These are phyloP conservation scores for Tetraodon nigroviridis DNA, from an alignment of 2,113 vertebrate genomes.

Conservation along the genomic window DNA sequence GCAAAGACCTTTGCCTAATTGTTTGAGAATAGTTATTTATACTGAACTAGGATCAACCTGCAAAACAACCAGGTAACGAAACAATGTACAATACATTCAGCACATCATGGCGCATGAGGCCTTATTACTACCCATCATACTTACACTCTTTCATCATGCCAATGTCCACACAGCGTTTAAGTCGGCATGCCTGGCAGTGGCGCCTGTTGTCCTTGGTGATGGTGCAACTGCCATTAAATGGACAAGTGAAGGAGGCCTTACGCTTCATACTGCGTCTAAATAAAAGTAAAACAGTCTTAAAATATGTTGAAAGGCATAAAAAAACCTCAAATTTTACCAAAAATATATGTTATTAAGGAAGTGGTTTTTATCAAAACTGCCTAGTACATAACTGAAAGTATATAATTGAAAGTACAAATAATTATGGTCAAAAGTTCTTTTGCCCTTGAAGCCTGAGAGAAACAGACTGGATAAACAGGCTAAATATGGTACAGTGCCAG, in stretches of 20 bases:
- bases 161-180: constrained; percentile 93
- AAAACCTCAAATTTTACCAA: not conserved
- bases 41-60: not conserved
- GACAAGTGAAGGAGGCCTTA: constrained; percentile 91
- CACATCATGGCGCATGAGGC: not conserved
- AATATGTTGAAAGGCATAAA: not conserved
- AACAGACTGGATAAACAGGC: constrained; percentile 8
- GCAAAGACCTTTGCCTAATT: not conserved
- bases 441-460: constrained; percentile 23
- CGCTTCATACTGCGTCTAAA: constrained; percentile 95
- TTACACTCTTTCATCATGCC: constrained; percentile 99
- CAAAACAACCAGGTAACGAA: not conserved
- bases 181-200: constrained; percentile 95
- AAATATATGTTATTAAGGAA: not conserved
- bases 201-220: constrained; percentile 99
- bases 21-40: too few species aligned
- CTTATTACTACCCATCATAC: constrained; percentile 57
- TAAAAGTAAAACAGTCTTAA: not conserved
- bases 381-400: too few species aligned
- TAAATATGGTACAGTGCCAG: constrained; percentile 25
- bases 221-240: constrained; percentile 88
- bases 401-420: constrained; percentile 10
- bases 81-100: not conserved
- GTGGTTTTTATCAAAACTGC: not conserved
- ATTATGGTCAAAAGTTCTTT: constrained; percentile 31